Conservation (phyloP, 1,140 invertebrate genomes). For the Stenopsyche tienmushanensis region DNA sequence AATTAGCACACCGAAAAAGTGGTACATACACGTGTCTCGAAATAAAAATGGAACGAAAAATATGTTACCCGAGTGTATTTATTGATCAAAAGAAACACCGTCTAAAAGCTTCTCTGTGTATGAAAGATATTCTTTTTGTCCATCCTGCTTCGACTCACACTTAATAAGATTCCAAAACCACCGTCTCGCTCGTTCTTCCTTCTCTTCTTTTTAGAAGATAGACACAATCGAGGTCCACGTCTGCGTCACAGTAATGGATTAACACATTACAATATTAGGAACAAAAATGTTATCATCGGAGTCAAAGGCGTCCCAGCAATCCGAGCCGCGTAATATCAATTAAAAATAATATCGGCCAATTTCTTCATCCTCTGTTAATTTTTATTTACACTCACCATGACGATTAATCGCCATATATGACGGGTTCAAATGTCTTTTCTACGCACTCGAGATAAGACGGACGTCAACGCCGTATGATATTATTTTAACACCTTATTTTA, state of each 20-base stretch:
- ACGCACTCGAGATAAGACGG: too few species aligned
- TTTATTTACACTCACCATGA: too few species aligned
- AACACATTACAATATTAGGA: slow-evolving; percentile 33
- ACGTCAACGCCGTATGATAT: too few species aligned
- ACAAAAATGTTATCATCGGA: not conserved
- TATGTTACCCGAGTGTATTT: slow-evolving; percentile 1
- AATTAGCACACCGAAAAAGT: too few species aligned
- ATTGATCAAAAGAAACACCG: slow-evolving; percentile 20
- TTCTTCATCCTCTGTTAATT: too few species aligned
- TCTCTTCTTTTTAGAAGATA: slow-evolving; percentile 8
- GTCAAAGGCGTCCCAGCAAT: too few species aligned
- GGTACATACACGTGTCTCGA: not conserved
- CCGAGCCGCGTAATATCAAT: too few species aligned
- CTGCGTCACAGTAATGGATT: slow-evolving; percentile 34
- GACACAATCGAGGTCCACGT: slow-evolving; percentile 20
- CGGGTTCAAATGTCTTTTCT: too few species aligned
- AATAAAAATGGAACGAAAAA: not conserved
- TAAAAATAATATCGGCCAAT: too few species aligned
- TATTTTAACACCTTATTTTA: too few species aligned
- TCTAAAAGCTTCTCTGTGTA: slow-evolving; percentile 24
- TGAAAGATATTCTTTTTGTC: slow-evolving; percentile 3
- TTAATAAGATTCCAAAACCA: too few species aligned
- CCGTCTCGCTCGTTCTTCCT: not conserved
- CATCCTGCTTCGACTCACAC: not conserved
- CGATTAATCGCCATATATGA: too few species aligned